Evolutionary conservation across 2,113 vertebrate genomes (phyloP).

Genomic region (Triplophysa dalaica): DNA sequence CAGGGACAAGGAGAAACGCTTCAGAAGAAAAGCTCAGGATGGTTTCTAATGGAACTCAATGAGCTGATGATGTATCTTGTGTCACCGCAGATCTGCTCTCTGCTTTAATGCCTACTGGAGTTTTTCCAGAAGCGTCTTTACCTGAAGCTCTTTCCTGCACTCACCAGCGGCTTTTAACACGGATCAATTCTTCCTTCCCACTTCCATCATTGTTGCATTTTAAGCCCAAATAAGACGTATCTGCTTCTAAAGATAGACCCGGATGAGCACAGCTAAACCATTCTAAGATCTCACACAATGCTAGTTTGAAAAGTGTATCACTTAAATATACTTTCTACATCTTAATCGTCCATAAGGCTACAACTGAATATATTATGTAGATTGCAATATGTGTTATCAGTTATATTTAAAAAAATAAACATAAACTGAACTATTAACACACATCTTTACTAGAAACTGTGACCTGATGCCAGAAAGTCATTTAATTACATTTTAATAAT

Average conservation of each 20-base stretch:
- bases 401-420: too few relatives aligned
- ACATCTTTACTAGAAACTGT: too few relatives aligned
- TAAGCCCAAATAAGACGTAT: constrained; percentile 30
- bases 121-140: constrained; percentile 62
- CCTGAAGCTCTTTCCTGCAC: constrained; percentile 56
- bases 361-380: too few relatives aligned
- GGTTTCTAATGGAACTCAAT: constrained; percentile 48
- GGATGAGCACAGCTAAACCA: not conserved
- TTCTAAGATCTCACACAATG: not conserved
- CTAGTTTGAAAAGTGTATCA: too few relatives aligned
- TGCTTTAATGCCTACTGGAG: constrained; percentile 64
- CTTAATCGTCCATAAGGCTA: too few relatives aligned
- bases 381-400: too few relatives aligned
- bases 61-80: constrained; percentile 56
- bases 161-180: constrained; percentile 71
- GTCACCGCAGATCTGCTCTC: constrained; percentile 47
- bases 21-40: not conserved
- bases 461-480: too few relatives aligned
- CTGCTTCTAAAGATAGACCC: constrained; percentile 15
- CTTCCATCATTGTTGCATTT: constrained; percentile 53
- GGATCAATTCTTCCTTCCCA: constrained; percentile 66
- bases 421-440: too few relatives aligned
- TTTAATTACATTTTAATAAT: too few relatives aligned
- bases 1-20: too few relatives aligned
- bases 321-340: too few relatives aligned